Base-by-base conservation (phyloP, 2,888 invertebrate species). In the Chymomyza fuscimana region DNA sequence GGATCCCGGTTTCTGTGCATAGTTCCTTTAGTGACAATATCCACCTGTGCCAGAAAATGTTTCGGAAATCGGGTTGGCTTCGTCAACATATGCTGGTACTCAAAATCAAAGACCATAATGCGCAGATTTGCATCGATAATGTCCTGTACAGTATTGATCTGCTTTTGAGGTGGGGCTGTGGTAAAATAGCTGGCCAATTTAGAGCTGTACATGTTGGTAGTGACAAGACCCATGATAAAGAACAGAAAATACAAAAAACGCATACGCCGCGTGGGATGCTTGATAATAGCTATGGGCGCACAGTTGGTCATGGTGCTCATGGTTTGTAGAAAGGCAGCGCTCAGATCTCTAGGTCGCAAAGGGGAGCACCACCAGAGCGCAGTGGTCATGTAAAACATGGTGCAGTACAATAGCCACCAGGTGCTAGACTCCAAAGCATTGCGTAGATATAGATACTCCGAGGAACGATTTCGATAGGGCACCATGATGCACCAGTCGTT, bases 401-500 rank as follows among this genome's bases (percentile, higher is more conserved):
- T 69, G 54, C 78, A 72, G 1, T 70, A 16, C 6, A 82, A 1
- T 1, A 86, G 36, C 4, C 72, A 16, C 86, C 83, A 86, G 0
- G 82, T 78, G 15, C 63, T 69, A 0, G 63, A 1, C 32, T 85
- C 69, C n/a, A 90, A 75, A 0, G 86, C 84, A 78, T 59, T 40
- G 81, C 71, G 6, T 6, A 90, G 68, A 56, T 86, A 90, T 9
- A 77, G 60, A 10, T 89, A 79, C 22, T 82, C 81, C 1, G 84
- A 69, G 0, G 89, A 83, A 3, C 84, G 78, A 66, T 88, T 89
- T 1, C 72, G 76, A 62, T 73, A 83, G 1, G 90, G 90, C 19
- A 90, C 86, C 86, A 91, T 89, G 4, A 91, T 50, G 63, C 90
- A 90, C 77, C 85, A 85, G 32, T 90, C 90, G 63, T 87, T 89